Evolutionary conservation across 2,888 invertebrate genomes (phyloP), one percentile per base, ranked within the genome.

Genomic region (Leptopterna dolabrata): DNA sequence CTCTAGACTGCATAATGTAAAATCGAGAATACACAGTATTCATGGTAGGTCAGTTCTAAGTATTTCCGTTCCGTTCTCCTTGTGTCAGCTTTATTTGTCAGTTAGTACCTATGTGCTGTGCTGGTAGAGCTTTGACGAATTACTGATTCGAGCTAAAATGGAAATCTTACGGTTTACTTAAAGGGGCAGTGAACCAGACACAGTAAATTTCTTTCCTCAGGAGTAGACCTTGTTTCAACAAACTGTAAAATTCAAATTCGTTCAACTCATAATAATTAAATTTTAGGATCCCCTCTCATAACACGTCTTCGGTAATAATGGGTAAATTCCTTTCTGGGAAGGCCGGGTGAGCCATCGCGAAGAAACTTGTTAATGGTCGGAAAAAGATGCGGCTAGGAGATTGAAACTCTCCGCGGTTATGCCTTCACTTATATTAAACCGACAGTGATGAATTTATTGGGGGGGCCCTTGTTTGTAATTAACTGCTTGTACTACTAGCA

Each of bases 401-500:
- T 78, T 78, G 78, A 78, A 78, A 43, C 78, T 78, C 78, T 27
- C 43, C 78, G 78, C 43, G 78, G 27, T 78, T 45, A n/a, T 43
- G 24, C 43, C 43, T 78, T 78, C 41, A 78, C 78, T 78, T 78
- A 78, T 78, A 78, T 78, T 78, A 43, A 78, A 78, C 78, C 78
- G 78, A 78, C 78, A 78, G 41, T 78, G 78, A 78, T 78, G 78
- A 78, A 78, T 78, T 78, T 78, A 78, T 78, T 43, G 76, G 78
- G 45, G n/a, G 45, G 78, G 78, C 78, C 43, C 43, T 63, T 78
- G 78, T 43, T 63, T 78, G 78, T 43, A 78, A 78, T 78, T 78
- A 78, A 78, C 76, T 41, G 76, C 76, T 11, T 76, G 76, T 76
- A 76, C 78, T 78, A 78, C 78, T 78, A 78, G 78, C 78, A 78